Conservation (phyloP, 2,888 invertebrate species). For the Drosophila tanythrix region DNA sequence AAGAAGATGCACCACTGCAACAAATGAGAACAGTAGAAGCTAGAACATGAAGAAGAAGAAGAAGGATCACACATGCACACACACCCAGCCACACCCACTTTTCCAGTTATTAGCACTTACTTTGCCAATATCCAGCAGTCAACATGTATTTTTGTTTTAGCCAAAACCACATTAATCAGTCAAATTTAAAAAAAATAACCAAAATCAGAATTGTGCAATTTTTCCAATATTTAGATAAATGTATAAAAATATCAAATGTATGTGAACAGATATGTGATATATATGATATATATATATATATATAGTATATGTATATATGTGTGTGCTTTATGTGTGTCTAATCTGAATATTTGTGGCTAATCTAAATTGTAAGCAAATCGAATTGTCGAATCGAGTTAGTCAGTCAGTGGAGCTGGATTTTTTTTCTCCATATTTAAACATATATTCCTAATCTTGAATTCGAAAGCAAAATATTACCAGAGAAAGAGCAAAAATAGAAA, state of each 20-base stretch:
- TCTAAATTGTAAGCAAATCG: conserved; percentile 12
- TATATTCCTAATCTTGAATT: background rate
- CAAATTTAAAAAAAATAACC: background rate
- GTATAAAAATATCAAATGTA: background rate
- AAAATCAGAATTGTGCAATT: background rate
- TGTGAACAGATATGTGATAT: background rate
- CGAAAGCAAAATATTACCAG: background rate
- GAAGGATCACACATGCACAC: background rate
- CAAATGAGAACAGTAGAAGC: background rate
- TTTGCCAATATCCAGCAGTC: conserved; percentile 10
- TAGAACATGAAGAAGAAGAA: background rate
- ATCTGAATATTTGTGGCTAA: conserved; percentile 4
- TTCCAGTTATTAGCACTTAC: conserved; percentile 36
- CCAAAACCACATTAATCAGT: background rate
- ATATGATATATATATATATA: background rate
- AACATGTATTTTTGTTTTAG: background rate
- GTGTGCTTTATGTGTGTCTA: conserved; percentile 6
- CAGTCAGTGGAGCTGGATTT: conserved; percentile 26
- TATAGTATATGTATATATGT: background rate
- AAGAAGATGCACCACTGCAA: background rate
- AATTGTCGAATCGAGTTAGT: conserved; percentile 15
- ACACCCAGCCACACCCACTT: conserved; percentile 11
- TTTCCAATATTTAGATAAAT: background rate
- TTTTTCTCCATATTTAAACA: background rate
- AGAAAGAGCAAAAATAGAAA: background rate